Conservation (phyloP, 2,888 invertebrate genomes). For the Pharmacophagus antenor region DNA sequence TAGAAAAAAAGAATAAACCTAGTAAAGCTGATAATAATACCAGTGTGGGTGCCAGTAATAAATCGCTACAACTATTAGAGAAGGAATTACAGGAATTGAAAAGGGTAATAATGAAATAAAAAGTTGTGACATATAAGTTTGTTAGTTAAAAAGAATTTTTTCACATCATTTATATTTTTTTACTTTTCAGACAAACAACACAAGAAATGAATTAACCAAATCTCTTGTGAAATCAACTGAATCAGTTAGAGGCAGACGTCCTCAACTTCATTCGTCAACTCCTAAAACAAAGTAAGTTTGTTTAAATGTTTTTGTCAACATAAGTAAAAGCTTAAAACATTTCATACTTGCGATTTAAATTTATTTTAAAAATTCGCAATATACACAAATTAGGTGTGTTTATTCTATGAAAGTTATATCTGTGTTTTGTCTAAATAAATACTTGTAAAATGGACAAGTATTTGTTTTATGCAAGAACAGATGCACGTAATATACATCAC, state of each 20-base stretch:
- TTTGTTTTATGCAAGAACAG: too few relatives aligned
- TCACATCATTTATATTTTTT: constrained; percentile 8
- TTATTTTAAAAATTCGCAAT: neutral
- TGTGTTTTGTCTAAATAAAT: too few relatives aligned
- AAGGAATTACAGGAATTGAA: constrained; percentile 82
- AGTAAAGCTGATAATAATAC: constrained; percentile 49
- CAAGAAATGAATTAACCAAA: constrained; percentile 50
- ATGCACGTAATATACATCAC: too few relatives aligned
- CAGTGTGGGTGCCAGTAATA: constrained; percentile 60
- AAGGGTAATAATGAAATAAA: constrained; percentile 53
- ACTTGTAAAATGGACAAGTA: too few relatives aligned
- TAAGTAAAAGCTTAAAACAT: neutral
- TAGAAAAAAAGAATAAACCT: constrained; percentile 51
- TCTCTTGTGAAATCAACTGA: constrained; percentile 50
- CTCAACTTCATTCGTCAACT: constrained; percentile 63
- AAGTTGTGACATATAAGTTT: neutral
- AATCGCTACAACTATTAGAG: constrained; percentile 75
- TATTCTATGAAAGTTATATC: too few relatives aligned
- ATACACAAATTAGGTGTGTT: neutral
- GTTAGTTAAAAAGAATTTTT: neutral
- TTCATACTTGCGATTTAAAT: neutral
- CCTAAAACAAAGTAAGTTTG: constrained; percentile 58
- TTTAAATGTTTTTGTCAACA: constrained; percentile 16
- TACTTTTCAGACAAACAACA: constrained; percentile 56
- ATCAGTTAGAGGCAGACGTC: constrained; percentile 47